A percentile compares a stretch with the other conserved stretches of the same genome.
phyloP scores from a whole-genome alignment of 2,113 vertebrate genomes.

The Lepisosteus osseus region DNA sequence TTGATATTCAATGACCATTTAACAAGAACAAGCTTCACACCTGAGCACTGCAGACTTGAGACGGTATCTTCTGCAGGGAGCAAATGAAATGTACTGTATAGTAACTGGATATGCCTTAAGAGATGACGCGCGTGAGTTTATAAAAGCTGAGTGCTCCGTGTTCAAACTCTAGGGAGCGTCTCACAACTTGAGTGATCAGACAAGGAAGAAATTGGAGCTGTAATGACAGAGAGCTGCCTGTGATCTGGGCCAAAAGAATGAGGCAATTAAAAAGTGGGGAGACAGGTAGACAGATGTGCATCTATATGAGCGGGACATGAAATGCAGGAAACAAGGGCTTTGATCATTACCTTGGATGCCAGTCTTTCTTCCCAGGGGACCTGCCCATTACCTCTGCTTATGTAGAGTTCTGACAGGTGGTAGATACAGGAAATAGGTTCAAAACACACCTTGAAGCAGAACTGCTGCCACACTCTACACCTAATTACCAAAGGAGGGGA shows the following conservation, averaged over 20 bases:
- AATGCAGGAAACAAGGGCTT: constrained; percentile 36
- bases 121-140: constrained; percentile 46
- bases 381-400: constrained; percentile 38
- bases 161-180: constrained; percentile 13
- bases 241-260: constrained; percentile 31
- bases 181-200: constrained; percentile 33
- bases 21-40: not conserved
- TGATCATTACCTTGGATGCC: constrained; percentile 45
- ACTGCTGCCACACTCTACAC: not conserved
- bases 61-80: not conserved
- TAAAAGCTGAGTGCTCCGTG: constrained; percentile 36
- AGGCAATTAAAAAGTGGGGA: constrained; percentile 54
- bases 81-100: constrained; percentile 4
- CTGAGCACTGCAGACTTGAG: not conserved
- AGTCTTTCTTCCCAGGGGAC: constrained; percentile 43
- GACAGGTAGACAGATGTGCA: constrained; percentile 52
- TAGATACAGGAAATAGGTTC: constrained; percentile 34
- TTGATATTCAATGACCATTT: not conserved
- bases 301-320: constrained; percentile 41
- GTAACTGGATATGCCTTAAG: constrained; percentile 22
- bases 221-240: constrained; percentile 17
- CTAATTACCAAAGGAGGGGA: constrained; percentile 3
- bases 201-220: constrained; percentile 26
- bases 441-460: constrained; percentile 10
- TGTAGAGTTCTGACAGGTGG: constrained; percentile 42